A percentile compares a stretch with the other conserved stretches of the same genome.
Evolutionary conservation across 2,113 vertebrate species (phyloP).

Genomic region (Aplodontia rufa): DNA sequence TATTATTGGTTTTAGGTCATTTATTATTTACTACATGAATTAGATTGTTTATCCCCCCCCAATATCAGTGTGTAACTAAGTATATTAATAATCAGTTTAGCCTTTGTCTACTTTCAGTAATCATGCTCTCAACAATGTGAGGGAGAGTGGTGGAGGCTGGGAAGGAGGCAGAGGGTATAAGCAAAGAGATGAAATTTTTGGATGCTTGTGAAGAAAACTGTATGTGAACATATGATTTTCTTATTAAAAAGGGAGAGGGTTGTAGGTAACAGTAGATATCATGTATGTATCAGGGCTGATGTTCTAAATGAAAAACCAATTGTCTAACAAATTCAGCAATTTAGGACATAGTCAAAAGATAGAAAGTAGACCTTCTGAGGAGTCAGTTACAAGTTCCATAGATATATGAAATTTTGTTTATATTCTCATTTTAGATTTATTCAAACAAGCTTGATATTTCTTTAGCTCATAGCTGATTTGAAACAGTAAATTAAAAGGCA

Average conservation of each 20-base stretch:
- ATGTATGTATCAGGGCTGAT: background rate
- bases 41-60: background rate
- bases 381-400: background rate
- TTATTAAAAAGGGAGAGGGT: background rate
- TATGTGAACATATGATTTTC: background rate
- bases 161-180: background rate
- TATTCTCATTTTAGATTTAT: constrained; percentile 40
- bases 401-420: background rate
- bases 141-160: background rate
- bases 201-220: constrained; percentile 11
- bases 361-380: constrained; percentile 32
- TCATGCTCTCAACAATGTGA: background rate
- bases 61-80: constrained; percentile 31
- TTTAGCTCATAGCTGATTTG: background rate
- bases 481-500: constrained; percentile 56
- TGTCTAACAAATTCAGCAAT: constrained; percentile 9
- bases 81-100: constrained; percentile 27
- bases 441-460: constrained; percentile 26
- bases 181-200: background rate
- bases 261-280: background rate
- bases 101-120: constrained; percentile 17
- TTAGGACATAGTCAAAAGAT: background rate
- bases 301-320: background rate
- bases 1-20: background rate
- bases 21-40: constrained; percentile 21